Conservation (phyloP, 2,113 vertebrate species). For the Uria lomvia region DNA sequence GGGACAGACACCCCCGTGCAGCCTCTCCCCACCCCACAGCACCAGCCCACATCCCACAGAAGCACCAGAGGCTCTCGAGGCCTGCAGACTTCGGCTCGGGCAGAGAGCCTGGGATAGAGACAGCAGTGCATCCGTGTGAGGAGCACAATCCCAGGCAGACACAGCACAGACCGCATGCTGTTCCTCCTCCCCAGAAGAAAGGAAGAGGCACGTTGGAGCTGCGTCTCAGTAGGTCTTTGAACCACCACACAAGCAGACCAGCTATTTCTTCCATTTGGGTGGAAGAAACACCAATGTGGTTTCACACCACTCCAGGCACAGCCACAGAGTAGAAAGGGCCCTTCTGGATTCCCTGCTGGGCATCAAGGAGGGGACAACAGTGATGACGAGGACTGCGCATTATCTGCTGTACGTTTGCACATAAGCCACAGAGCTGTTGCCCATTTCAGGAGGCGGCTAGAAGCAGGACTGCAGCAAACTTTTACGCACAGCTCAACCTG, state of each 20-base stretch:
- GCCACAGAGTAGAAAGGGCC: not conserved
- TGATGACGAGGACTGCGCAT: not conserved
- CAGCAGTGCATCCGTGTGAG: accelerated
- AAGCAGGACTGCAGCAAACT: not conserved
- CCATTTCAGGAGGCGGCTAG: not conserved
- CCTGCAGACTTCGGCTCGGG: not conserved
- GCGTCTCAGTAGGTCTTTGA: not conserved
- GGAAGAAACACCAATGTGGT: not conserved
- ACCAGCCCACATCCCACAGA: accelerated
- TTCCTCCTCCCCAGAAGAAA: not conserved
- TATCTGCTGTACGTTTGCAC: not conserved
- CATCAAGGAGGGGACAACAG: not conserved
- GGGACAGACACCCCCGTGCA: not conserved
- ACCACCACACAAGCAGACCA: not conserved
- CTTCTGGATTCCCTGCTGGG: not conserved
- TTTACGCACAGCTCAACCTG: not conserved
- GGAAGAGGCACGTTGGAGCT: not conserved
- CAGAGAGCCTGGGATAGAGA: not conserved
- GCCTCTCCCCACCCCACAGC: not conserved
- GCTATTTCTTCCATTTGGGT: not conserved
- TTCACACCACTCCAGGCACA: not conserved
- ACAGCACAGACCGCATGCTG: accelerated
- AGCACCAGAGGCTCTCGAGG: not conserved
- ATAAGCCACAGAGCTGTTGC: not conserved
- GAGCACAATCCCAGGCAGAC: not conserved